Evolutionary conservation across 2,888 invertebrate species (phyloP).

Genomic region (Eulithis testata): DNA sequence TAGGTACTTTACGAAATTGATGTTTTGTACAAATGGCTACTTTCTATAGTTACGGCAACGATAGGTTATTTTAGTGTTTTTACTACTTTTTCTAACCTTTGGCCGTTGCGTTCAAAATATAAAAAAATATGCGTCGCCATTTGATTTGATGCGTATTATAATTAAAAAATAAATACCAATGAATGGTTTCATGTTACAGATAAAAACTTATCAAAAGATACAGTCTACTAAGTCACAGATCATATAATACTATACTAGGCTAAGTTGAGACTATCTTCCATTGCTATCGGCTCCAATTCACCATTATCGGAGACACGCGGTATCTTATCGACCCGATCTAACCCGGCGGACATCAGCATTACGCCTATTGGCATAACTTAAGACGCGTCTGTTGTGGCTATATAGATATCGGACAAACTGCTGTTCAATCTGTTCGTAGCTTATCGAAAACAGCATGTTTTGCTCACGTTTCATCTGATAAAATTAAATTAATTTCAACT

Average conservation of each 20-base stretch:
- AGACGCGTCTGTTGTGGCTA: constrained; percentile 45
- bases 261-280: constrained; percentile 22
- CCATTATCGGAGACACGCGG: constrained; percentile 32
- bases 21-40: not conserved
- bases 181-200: no score
- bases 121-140: not conserved
- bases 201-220: no score
- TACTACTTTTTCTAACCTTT: no score
- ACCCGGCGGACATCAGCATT: constrained; percentile 46
- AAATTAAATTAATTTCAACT: not conserved
- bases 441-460: constrained; percentile 12
- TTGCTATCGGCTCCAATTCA: constrained; percentile 30
- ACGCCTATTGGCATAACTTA: constrained; percentile 51
- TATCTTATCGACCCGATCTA: constrained; percentile 38
- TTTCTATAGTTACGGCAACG: no score
- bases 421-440: constrained; percentile 43
- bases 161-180: no score
- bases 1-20: constrained; percentile 10
- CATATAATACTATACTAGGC: no score
- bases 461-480: not conserved
- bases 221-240: no score
- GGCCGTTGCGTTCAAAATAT: not conserved
- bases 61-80: no score
- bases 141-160: no score
- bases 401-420: constrained; percentile 68